phyloP scores from a whole-genome alignment of 2,797 vertebrate species.

The Spheniscus humboldti region DNA sequence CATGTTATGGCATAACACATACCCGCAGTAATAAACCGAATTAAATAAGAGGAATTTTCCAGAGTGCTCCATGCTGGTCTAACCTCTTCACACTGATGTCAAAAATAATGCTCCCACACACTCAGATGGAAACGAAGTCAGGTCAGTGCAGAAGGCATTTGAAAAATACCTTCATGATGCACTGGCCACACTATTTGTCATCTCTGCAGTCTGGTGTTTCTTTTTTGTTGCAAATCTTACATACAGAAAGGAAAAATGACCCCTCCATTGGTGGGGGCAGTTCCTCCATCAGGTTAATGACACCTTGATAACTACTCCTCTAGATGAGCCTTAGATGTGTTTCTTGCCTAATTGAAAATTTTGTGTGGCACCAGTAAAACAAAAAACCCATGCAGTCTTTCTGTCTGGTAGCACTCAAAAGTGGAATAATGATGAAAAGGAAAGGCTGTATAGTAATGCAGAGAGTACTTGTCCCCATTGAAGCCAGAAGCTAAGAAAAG shows the following conservation, averaged over 20 bases:
- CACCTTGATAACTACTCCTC: not conserved
- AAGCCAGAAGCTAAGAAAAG: conserved; percentile 45
- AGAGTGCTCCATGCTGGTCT: not conserved
- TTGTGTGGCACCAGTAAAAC: not conserved
- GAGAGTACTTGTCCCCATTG: not conserved
- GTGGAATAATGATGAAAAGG: not conserved
- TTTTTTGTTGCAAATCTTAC: not conserved
- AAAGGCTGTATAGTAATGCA: not conserved
- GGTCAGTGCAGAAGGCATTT: not conserved
- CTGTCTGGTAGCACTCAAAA: not conserved
- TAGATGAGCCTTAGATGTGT: not conserved
- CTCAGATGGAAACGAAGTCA: not conserved
- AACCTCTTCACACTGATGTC: not conserved
- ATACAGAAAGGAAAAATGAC: not conserved
- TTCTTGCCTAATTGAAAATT: not conserved
- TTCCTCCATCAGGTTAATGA: not conserved
- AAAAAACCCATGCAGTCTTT: not conserved
- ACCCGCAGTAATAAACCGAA: not conserved
- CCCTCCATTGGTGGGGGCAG: not conserved
- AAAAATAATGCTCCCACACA: not conserved
- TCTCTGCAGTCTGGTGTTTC: not conserved
- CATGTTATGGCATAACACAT: not conserved
- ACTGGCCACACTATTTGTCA: not conserved
- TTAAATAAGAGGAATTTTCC: not conserved
- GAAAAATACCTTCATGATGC: not conserved